These are phyloP conservation scores for Terrapene triunguis DNA, from an alignment of 2,113 vertebrate genomes.

Conservation along the genomic window DNA sequence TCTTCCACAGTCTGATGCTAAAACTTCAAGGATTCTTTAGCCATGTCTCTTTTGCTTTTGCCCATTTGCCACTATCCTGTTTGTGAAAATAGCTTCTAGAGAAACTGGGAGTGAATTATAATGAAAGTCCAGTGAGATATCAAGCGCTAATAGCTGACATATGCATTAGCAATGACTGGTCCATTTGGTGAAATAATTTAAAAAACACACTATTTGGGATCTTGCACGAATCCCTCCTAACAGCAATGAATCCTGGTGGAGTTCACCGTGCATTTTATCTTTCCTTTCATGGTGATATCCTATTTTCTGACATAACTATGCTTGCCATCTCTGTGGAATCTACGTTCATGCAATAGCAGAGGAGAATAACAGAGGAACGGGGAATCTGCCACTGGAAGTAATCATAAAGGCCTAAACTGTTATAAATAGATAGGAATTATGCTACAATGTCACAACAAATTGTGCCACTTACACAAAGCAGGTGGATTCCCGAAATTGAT, in stretches of 20 bases:
- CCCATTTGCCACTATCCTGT: background rate
- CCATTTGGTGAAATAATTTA: background rate
- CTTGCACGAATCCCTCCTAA: background rate
- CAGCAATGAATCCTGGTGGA: background rate
- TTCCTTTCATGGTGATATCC: background rate
- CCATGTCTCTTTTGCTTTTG: background rate
- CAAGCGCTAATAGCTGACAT: background rate
- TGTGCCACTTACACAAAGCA: background rate
- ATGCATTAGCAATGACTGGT: background rate
- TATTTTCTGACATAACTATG: background rate
- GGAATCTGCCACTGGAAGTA: background rate
- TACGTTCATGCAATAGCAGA: background rate
- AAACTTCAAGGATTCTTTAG: background rate
- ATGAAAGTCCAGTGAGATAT: background rate
- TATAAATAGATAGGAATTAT: background rate
- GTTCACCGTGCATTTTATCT: background rate
- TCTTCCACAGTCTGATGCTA: background rate
- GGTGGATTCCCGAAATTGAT: background rate
- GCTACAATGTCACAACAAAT: background rate
- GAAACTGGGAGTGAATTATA: background rate
- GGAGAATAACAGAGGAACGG: background rate
- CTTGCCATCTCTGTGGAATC: background rate
- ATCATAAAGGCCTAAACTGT: background rate
- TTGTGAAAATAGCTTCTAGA: background rate
- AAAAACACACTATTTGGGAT: background rate